phyloP scores from a whole-genome alignment of 2,113 vertebrate species.

The Tychaedon coryphoeus region DNA sequence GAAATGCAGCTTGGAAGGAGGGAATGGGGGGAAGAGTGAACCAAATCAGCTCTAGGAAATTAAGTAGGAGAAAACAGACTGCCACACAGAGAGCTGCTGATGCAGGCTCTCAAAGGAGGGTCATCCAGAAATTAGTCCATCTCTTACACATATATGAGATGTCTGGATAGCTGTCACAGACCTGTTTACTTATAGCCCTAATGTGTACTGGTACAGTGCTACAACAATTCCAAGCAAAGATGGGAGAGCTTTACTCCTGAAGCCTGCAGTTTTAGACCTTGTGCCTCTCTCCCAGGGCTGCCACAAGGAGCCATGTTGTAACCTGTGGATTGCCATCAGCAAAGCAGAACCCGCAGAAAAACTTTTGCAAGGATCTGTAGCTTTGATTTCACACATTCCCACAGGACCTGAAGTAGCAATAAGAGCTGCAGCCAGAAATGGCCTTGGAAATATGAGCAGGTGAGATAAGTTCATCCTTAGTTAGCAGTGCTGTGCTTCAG shows the following conservation, averaged over 20 bases:
- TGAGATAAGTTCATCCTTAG: not conserved
- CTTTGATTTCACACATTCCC: not conserved
- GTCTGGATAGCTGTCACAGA: not conserved
- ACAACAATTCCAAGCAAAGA: not conserved
- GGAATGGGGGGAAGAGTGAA: not conserved
- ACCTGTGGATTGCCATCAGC: not conserved
- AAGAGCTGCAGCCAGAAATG: not conserved
- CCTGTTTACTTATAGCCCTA: not conserved
- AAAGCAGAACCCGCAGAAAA: not conserved
- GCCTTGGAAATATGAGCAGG: not conserved
- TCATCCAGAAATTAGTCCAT: not conserved
- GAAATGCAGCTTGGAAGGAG: not conserved
- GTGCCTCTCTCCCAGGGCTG: not conserved
- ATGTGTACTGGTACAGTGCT: not conserved
- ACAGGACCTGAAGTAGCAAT: not conserved
- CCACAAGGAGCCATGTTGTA: not conserved
- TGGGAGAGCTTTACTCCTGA: not conserved
- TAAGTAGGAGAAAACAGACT: not conserved
- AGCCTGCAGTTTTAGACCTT: not conserved
- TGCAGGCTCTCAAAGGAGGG: not conserved
- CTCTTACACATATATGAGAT: not conserved
- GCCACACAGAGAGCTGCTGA: not conserved
- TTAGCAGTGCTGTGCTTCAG: not conserved
- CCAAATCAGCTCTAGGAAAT: not conserved
- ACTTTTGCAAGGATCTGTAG: not conserved